Evolutionary conservation across 2,797 vertebrate genomes (phyloP).

Genomic region (Sebastes glaucus): DNA sequence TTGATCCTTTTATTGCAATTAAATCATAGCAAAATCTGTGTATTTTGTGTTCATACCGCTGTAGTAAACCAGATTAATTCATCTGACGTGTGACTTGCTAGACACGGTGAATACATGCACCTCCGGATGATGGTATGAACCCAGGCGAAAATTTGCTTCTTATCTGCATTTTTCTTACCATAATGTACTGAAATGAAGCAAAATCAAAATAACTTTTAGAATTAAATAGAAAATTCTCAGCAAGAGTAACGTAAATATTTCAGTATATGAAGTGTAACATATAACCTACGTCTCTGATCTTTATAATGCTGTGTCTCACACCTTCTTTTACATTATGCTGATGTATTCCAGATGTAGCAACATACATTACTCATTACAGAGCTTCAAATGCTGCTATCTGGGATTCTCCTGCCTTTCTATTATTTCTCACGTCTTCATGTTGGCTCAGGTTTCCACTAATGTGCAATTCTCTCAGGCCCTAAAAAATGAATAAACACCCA

Average conservation of each 20-base stretch:
- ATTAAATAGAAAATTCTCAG: background rate
- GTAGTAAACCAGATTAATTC: too few species aligned
- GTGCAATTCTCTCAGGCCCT: constrained; percentile 19
- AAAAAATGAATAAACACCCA: constrained; percentile 42
- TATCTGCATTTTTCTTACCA: too few species aligned
- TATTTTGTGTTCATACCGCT: too few species aligned
- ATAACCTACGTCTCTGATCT: background rate
- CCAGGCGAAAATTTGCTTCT: too few species aligned
- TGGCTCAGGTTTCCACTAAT: constrained; percentile 53
- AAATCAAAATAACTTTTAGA: background rate
- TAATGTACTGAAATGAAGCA: background rate
- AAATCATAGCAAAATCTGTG: too few species aligned
- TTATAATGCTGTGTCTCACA: background rate
- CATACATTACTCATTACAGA: constrained; percentile 23
- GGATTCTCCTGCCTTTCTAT: background rate
- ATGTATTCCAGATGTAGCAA: constrained; percentile 13
- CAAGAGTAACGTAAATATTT: background rate
- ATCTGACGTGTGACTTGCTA: too few species aligned
- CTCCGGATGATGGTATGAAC: too few species aligned
- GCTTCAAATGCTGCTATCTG: constrained; percentile 1
- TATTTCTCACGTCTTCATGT: constrained; percentile 23
- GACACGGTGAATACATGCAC: too few species aligned
- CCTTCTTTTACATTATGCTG: background rate
- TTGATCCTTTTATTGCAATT: too few species aligned
- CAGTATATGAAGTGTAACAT: background rate